These are phyloP conservation scores for Lamproptera curius DNA, from an alignment of 2,888 invertebrate species.

Conservation along the genomic window DNA sequence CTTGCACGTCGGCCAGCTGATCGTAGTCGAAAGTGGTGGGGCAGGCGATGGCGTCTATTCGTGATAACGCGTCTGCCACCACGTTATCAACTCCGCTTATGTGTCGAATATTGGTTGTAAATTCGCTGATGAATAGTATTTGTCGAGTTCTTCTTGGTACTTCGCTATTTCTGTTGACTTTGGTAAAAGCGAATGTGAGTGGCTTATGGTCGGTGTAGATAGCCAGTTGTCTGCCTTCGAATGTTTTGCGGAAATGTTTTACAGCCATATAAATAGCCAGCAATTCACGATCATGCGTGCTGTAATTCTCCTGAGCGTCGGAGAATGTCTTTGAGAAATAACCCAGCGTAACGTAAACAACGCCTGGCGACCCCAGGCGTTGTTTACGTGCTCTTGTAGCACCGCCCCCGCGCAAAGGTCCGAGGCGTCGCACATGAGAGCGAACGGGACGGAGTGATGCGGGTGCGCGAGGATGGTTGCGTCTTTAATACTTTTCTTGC, in stretches of 20 bases:
- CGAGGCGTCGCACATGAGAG: conserved; percentile 38
- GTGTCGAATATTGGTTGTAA: background rate
- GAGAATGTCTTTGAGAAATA: conserved; percentile 25
- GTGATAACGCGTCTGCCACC: background rate
- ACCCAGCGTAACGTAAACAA: too few species aligned
- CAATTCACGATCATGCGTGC: conserved; percentile 26
- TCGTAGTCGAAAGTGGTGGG: background rate
- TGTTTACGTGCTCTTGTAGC: conserved; percentile 32
- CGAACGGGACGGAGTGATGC: conserved; percentile 24
- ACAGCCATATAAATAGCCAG: conserved; percentile 26
- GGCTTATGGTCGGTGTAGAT: background rate
- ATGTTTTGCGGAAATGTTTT: too few species aligned
- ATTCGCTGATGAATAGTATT: background rate
- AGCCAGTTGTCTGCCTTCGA: background rate
- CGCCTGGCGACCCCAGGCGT: background rate
- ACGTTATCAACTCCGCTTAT: background rate
- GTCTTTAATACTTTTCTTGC: background rate
- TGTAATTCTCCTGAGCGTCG: conserved; percentile 37
- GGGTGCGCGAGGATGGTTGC: conserved; percentile 18
- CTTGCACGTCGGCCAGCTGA: background rate
- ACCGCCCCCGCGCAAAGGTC: conserved; percentile 38
- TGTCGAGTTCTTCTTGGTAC: background rate
- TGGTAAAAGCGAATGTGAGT: background rate
- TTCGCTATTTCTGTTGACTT: background rate
- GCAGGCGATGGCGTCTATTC: background rate